Base-by-base conservation (phyloP, 2,888 invertebrate species). In the Dicranocentrus wangi region DNA sequence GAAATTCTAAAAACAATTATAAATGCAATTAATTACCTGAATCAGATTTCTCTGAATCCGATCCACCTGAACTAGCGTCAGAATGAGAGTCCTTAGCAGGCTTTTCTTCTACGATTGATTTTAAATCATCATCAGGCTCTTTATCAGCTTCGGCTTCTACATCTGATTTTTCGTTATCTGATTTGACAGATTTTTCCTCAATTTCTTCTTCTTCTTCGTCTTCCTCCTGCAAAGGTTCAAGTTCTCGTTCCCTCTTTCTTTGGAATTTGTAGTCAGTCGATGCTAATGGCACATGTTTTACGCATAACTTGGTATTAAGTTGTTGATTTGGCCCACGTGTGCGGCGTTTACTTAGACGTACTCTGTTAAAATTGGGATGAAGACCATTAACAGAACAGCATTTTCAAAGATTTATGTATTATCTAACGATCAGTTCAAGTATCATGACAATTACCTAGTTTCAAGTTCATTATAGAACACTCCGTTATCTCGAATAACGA, bases 381-480 rank as follows among this genome's bases (percentile, higher is more conserved):
- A 51, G 2, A 51, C n/a, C n/a, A n/a, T n/a, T n/a, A n/a, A n/a
- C n/a, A n/a, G n/a, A n/a, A n/a, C n/a, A n/a, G n/a, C n/a, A n/a
- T n/a, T n/a, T n/a, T n/a, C n/a, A n/a, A n/a, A n/a, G n/a, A n/a
- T n/a, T n/a, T n/a, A n/a, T n/a, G n/a, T n/a, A n/a, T n/a, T n/a
- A n/a, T n/a, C n/a, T n/a, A n/a, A n/a, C n/a, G n/a, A n/a, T n/a
- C n/a, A n/a, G n/a, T n/a, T n/a, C n/a, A n/a, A n/a, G n/a, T n/a
- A n/a, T n/a, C n/a, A n/a, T n/a, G n/a, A 47, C 7, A 43, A 65
- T 27, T 82, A 90, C 91, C 91, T 90, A 0, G 98, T 98, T 89
- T 98, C 98, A 86, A 98, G 88, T 89, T 98, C 98, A 89, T 98
- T 96, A 89, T 97, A 99, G 89, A 94, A 98, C 3, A 97, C 95